These are phyloP conservation scores for Melinopterus prodromus DNA, from an alignment of 2,888 invertebrate genomes.

Conservation along the genomic window DNA sequence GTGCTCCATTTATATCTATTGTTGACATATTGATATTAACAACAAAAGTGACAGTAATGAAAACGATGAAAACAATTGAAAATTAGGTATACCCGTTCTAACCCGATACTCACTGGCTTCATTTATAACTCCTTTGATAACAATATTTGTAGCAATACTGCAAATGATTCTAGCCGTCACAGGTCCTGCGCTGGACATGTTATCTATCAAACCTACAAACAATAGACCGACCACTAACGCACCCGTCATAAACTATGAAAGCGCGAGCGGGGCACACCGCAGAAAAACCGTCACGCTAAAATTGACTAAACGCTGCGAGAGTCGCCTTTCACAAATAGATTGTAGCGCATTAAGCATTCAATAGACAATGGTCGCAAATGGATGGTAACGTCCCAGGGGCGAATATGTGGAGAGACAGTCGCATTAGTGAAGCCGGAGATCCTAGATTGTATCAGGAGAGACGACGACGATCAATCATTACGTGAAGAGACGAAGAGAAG, in stretches of 20 bases:
- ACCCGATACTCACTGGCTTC: background rate
- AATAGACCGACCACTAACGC: background rate
- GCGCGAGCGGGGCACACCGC: background rate
- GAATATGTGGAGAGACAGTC: conserved; percentile 13
- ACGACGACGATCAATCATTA: conserved; percentile 20
- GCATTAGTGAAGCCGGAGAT: conserved; percentile 19
- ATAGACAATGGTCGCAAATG: conserved; percentile 19
- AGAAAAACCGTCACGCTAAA: background rate
- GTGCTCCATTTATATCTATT: no score
- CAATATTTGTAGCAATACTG: background rate
- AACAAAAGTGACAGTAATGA: no score
- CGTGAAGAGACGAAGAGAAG: background rate
- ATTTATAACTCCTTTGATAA: background rate
- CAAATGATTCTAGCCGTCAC: background rate
- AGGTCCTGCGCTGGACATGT: background rate
- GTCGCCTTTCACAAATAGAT: conserved; percentile 4
- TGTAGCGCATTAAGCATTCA: conserved; percentile 14
- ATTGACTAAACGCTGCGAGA: background rate
- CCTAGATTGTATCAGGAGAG: conserved; percentile 21
- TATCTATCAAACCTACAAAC: background rate
- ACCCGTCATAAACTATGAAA: background rate
- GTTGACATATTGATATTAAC: no score
- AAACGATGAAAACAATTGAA: no score
- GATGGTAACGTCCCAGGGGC: conserved; percentile 20
- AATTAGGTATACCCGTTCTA: no score